These are phyloP conservation scores for Amniataba percoides DNA, from an alignment of 2,797 vertebrate species.

Conservation along the genomic window DNA sequence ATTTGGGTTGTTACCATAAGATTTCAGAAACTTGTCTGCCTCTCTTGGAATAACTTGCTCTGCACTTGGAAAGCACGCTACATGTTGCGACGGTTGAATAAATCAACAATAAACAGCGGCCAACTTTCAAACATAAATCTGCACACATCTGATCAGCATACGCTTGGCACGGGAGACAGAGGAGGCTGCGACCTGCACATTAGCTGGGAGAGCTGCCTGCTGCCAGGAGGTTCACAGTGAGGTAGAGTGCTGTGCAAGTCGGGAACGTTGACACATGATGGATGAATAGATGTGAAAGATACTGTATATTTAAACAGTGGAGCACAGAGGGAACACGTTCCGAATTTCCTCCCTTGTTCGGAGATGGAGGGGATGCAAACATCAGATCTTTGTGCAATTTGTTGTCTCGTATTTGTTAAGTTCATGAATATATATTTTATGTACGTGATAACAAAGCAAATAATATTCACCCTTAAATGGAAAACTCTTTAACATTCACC, in stretches of 20 bases:
- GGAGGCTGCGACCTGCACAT: constrained; percentile 19
- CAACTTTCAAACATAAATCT: constrained; percentile 27
- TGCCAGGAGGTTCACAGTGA: constrained; percentile 23
- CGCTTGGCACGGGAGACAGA: not conserved
- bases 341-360: not conserved
- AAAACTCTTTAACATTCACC: not conserved
- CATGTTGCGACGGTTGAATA: not conserved
- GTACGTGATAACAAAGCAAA: not conserved
- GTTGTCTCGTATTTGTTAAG: not conserved
- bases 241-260: constrained; percentile 1
- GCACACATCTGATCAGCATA: constrained; percentile 40
- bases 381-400: not conserved
- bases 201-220: not conserved
- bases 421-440: not conserved
- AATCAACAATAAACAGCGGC: constrained; percentile 32
- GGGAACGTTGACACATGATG: not conserved
- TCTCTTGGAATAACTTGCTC: not conserved
- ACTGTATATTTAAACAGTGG: not conserved
- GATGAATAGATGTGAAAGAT: constrained; percentile 14
- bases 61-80: not conserved
- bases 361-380: not conserved
- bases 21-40: not conserved
- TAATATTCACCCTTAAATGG: not conserved
- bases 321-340: not conserved
- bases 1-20: not conserved